A percentile compares a stretch with the other conserved stretches of the same genome.
Conservation (phyloP, 2,888 invertebrate species). For the Autographa pulchrina region DNA sequence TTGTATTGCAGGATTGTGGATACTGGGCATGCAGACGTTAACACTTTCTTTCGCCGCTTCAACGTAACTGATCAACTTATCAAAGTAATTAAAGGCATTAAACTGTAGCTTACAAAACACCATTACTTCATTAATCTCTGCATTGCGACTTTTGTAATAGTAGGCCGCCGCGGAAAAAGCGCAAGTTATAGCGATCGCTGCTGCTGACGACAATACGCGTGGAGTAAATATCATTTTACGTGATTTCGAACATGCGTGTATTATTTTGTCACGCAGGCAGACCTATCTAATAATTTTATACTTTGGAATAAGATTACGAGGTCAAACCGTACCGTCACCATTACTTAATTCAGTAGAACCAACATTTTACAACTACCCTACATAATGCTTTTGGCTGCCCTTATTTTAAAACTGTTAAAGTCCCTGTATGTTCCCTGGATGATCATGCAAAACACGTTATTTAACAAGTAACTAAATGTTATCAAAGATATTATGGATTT, state of each 20-base stretch:
- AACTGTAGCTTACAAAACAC: conserved; percentile 86
- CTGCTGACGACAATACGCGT: conserved; percentile 80
- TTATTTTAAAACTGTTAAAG: conserved; percentile 12
- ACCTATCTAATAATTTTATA: conserved; percentile 78
- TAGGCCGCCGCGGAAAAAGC: conserved; percentile 82
- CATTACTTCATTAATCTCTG: conserved; percentile 85
- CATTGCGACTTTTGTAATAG: conserved; percentile 79
- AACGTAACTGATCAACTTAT: conserved; percentile 82
- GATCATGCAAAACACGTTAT: not conserved
- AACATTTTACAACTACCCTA: conserved; percentile 70
- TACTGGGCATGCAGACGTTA: conserved; percentile 85
- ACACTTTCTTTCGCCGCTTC: conserved; percentile 80
- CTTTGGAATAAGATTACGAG: conserved; percentile 78
- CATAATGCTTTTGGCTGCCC: not conserved
- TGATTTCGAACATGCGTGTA: conserved; percentile 79
- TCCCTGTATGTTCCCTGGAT: not conserved
- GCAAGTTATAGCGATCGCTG: conserved; percentile 82
- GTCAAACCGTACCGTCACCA: conserved; percentile 66
- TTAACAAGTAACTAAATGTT: not conserved
- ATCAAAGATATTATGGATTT: too few species aligned
- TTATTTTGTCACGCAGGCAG: conserved; percentile 60
- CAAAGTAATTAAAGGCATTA: conserved; percentile 84
- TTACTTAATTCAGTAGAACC: conserved; percentile 47
- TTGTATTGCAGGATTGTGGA: conserved; percentile 85
- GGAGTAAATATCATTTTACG: conserved; percentile 82